Conservation (phyloP, 2,113 vertebrate species). For the Channa maculata region DNA sequence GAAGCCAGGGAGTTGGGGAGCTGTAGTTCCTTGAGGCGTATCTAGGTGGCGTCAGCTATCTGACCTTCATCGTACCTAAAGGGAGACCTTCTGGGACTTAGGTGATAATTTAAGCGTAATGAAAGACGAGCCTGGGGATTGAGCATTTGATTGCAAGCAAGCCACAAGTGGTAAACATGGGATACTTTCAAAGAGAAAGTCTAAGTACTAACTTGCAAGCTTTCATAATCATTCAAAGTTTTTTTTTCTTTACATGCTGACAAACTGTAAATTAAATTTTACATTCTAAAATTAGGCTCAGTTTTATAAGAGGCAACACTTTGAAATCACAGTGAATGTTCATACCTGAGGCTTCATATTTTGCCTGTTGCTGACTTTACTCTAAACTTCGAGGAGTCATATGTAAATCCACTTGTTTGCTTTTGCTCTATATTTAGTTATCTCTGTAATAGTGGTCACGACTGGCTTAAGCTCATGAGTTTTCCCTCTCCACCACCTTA, state of each 20-base stretch:
- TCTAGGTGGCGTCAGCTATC: constrained; percentile 68
- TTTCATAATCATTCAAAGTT: not conserved
- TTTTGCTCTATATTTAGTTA: constrained; percentile 34
- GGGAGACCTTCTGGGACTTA: constrained; percentile 47
- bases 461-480: constrained; percentile 44
- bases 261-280: not conserved
- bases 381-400: constrained; percentile 32
- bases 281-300: not conserved
- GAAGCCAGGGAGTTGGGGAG: constrained; percentile 56
- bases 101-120: constrained; percentile 59
- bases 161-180: constrained; percentile 1
- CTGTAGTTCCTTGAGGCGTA: constrained; percentile 58
- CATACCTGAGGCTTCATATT: not conserved
- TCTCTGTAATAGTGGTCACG: constrained; percentile 53
- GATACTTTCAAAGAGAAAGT: not conserved
- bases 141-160: constrained; percentile 30
- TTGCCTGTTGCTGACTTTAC: not conserved
- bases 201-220: not conserved
- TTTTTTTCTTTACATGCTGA: not conserved
- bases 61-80: constrained; percentile 60
- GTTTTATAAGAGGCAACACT: not conserved
- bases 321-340: constrained; percentile 4
- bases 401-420: constrained; percentile 30
- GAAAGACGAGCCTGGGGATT: constrained; percentile 30
- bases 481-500: constrained; percentile 49